Percentiles rank a stretch among this genome's conserved stretches.
Conservation (phyloP, 1,140 invertebrate genomes). For the Sweltsa coloradensis region DNA sequence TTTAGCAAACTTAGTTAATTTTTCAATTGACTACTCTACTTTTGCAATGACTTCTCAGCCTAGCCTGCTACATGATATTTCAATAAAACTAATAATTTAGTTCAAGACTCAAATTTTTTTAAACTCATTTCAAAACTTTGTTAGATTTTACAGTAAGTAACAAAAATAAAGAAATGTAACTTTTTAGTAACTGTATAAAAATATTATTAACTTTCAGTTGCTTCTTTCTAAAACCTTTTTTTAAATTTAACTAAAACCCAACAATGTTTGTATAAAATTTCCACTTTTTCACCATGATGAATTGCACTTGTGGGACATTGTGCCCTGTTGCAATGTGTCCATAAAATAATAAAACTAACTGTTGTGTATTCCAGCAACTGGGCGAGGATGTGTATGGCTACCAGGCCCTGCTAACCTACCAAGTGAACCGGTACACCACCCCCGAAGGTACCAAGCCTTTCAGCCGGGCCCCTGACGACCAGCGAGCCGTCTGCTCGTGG, state of each 20-base stretch:
- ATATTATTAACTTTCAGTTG: not conserved
- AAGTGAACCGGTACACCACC: conserved; percentile 64
- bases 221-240: not conserved
- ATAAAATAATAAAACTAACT: conserved; percentile 8
- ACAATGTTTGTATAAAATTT: not conserved
- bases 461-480: conserved; percentile 53
- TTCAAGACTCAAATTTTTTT: too few relatives aligned
- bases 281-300: not conserved
- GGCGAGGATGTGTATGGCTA: conserved; percentile 68
- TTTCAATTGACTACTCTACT: not conserved
- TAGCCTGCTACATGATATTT: not conserved
- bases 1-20: not conserved
- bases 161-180: too few relatives aligned
- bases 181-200: not conserved
- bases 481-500: conserved; percentile 61
- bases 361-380: conserved; percentile 50
- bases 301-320: too few relatives aligned
- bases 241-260: not conserved
- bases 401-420: conserved; percentile 59
- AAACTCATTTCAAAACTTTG: too few relatives aligned
- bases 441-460: conserved; percentile 59
- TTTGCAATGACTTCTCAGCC: not conserved
- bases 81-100: not conserved
- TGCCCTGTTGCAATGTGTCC: not conserved
- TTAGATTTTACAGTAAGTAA: too few relatives aligned